Conservation (phyloP, 1,140 invertebrate genomes). For the Macrobrachium rosenbergii region DNA sequence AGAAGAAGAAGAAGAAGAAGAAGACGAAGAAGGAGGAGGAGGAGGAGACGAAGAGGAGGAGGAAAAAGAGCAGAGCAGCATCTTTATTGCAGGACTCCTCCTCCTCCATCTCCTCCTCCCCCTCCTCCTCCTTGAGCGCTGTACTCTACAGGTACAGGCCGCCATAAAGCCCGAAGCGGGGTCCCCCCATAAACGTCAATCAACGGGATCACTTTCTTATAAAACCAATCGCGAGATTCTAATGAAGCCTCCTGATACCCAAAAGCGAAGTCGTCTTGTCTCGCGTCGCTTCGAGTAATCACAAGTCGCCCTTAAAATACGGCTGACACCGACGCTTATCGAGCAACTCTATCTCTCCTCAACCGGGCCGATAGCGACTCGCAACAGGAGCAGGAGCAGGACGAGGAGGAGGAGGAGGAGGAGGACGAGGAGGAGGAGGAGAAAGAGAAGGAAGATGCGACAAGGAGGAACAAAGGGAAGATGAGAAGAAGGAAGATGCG, state of each 20-base stretch:
- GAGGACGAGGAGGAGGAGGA: not conserved
- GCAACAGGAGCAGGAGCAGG: too few species aligned
- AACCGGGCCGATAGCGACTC: too few species aligned
- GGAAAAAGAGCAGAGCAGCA: not conserved
- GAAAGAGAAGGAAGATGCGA: not conserved
- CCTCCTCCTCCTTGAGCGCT: too few species aligned
- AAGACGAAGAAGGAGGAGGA: too few species aligned
- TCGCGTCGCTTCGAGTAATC: slow-evolving; percentile 14
- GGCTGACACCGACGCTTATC: not conserved
- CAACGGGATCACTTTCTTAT: slow-evolving; percentile 16
- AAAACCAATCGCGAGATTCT: slow-evolving; percentile 25
- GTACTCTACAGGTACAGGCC: not conserved
- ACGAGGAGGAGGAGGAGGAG: not conserved
- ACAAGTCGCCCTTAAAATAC: slow-evolving; percentile 18
- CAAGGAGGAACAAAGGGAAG: not conserved
- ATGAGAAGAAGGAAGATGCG: too few species aligned
- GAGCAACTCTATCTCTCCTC: slow-evolving; percentile 1
- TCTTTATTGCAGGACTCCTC: too few species aligned
- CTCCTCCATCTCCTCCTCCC: too few species aligned
- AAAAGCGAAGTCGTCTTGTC: slow-evolving; percentile 9
- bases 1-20: too few species aligned
- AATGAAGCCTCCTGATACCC: slow-evolving; percentile 19
- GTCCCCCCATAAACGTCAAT: slow-evolving; percentile 19
- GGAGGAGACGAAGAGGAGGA: not conserved
- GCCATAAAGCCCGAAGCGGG: slow-evolving; percentile 2